phyloP scores from a whole-genome alignment of 1,140 invertebrate species.

The Drosophila ananassae region DNA sequence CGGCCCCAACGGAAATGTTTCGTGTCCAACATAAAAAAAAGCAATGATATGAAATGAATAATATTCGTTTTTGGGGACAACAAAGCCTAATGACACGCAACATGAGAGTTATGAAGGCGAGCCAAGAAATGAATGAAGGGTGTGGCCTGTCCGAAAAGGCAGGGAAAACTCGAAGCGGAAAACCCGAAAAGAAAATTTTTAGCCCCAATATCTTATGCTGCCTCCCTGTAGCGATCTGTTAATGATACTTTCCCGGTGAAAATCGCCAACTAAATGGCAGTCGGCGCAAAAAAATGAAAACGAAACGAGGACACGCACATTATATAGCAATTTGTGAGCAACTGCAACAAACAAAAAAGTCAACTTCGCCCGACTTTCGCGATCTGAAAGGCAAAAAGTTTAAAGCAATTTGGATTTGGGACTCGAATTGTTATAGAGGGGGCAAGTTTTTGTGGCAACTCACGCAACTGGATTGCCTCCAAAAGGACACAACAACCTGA shows the following conservation, averaged over 20 bases:
- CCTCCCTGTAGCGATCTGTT: conserved; percentile 51
- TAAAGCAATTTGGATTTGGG: conserved; percentile 62
- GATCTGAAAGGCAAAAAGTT: conserved; percentile 53
- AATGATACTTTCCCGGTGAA: conserved; percentile 74
- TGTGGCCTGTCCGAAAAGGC: conserved; percentile 18
- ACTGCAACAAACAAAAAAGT: conserved; percentile 34
- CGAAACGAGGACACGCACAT: conserved; percentile 78
- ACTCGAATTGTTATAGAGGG: conserved; percentile 9
- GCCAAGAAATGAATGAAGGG: conserved; percentile 14
- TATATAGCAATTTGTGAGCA: conserved; percentile 74
- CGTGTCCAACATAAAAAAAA: conserved; percentile 35
- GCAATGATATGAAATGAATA: conserved; percentile 22
- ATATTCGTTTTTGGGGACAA: conserved; percentile 32
- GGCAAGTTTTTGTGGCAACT: conserved; percentile 44
- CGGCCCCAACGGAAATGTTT: conserved; percentile 45
- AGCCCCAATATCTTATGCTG: conserved; percentile 19
- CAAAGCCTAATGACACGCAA: conserved; percentile 56
- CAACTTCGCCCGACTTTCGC: conserved; percentile 57
- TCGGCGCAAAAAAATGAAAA: conserved; percentile 37
- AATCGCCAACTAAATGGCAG: conserved; percentile 54
- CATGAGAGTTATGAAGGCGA: conserved; percentile 26
- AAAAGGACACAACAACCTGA: conserved; percentile 61
- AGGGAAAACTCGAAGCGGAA: conserved; percentile 6
- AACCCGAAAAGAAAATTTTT: conserved; percentile 24
- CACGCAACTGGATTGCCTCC: conserved; percentile 43